Evolutionary conservation across 2,113 vertebrate species (phyloP), one percentile per base, ranked within the genome.

Genomic region (Orientallactaga bullata): DNA sequence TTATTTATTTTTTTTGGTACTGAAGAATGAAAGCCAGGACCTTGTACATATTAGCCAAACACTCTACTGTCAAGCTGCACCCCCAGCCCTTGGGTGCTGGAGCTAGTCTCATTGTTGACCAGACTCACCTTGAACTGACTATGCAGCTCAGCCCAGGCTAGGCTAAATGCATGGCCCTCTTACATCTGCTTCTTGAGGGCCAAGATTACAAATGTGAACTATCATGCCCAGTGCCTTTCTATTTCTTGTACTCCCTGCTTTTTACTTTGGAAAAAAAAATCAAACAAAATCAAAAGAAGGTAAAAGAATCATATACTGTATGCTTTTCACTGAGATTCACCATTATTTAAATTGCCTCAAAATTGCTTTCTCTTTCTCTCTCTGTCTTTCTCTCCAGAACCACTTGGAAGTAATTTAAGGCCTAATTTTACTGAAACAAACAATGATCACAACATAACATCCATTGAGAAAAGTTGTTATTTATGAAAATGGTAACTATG

Each of bases 181-280:
- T 55, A 18, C 21, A 21, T 69, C 82, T 37, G 7, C 65, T 21
- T 55, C 42, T 13, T 35, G 8, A 28, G 66, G 13, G 4, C 42
- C 51, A 24, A n/a, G n/a, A 58, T 71, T 32, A 12, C 47, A 58
- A 47, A 12, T 17, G 7, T 47, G 73, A 28, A 2, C 42, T 24
- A 6, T 28, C 55, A 15, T 55, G 55, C 55, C 55, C 55, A 55
- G 55, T 55, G 55, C 55, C 55, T 55, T 55, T 9, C 42, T 86
- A 81, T 16, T 85, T 85, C 39, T 88, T 71, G 15, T 9, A 51
- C 26, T 76, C 81, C 74, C 7, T 24, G 30, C n/a, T 23, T 63
- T 84, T 81, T 81, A 42, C 78, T 88, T 92, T 79, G 28, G n/a
- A n/a, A n/a, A 84, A 91, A 79, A 82, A 39, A 51, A 81, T 84